phyloP scores from a whole-genome alignment of 2,797 vertebrate genomes.

The Typhlichthys subterraneus region DNA sequence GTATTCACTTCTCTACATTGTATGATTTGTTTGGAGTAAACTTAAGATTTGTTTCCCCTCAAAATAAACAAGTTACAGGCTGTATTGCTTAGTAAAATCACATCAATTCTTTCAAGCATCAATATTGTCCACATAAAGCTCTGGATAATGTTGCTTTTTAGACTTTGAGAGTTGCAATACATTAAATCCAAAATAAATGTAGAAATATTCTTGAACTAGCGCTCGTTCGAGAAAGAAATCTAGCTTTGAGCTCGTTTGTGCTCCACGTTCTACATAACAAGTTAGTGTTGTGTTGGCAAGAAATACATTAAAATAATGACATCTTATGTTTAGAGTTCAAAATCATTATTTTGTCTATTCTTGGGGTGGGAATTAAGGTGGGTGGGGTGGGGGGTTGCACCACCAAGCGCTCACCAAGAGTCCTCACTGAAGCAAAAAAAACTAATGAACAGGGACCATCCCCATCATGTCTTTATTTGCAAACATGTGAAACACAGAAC shows the following conservation, averaged over 20 bases:
- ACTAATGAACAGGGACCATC: slow-evolving; percentile 8
- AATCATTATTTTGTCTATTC: too few relatives aligned
- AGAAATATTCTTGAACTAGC: slow-evolving; percentile 57
- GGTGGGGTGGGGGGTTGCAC: too few relatives aligned
- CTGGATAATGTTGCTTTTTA: slow-evolving; percentile 66
- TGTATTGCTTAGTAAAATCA: slow-evolving; percentile 33
- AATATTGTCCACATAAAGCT: slow-evolving; percentile 43
- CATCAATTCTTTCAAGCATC: slow-evolving; percentile 50
- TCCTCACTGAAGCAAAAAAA: too few relatives aligned
- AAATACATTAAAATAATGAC: too few relatives aligned
- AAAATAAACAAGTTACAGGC: slow-evolving; percentile 47
- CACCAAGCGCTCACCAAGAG: too few relatives aligned
- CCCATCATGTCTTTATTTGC: slow-evolving; percentile 61
- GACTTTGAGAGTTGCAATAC: slow-evolving; percentile 41
- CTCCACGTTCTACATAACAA: slow-evolving; percentile 38
- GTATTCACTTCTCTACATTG: slow-evolving; percentile 42
- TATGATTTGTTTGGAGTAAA: slow-evolving; percentile 49
- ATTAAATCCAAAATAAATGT: slow-evolving; percentile 37
- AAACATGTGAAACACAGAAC: slow-evolving; percentile 46
- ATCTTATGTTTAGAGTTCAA: too few relatives aligned
- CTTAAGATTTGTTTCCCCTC: slow-evolving; percentile 50
- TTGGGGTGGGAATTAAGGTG: too few relatives aligned
- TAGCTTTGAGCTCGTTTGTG: slow-evolving; percentile 64
- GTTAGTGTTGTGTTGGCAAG: slow-evolving; percentile 57
- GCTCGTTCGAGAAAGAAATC: slow-evolving; percentile 29